Evolutionary conservation across 2,888 invertebrate genomes (phyloP), one percentile per base, ranked within the genome.

Genomic region (Drosophila emarginata): DNA sequence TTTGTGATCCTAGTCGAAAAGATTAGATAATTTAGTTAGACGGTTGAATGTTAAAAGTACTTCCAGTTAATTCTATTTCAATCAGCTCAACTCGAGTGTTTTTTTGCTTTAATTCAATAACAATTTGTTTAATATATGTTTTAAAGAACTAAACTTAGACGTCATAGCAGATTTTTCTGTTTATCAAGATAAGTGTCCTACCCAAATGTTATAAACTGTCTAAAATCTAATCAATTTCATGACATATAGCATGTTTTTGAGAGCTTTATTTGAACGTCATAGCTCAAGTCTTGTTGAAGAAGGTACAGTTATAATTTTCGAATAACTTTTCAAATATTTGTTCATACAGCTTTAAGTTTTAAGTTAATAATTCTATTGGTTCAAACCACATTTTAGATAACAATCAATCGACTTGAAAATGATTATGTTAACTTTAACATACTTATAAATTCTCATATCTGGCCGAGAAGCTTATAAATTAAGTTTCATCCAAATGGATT

Each of bases 71-170:
- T 45, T 21, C 18, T 21, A 45, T 45, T 45, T 45, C 12, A 45
- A 45, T 3, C 45, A 21, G 18, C 45, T 45, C 2, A 11, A 45
- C 7, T 45, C 18, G 45, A 45, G 45, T 45, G 45, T 21, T 45
- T 45, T 45, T 45, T 21, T 21, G 45, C 18, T 12, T 21, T 45
- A 45, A 45, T 45, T 45, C 21, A 45, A 45, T 45, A 45, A 45
- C 45, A 21, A 45, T 45, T 45, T 45, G 45, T 12, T 12, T 21
- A 3, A 21, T 45, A 12, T 14, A 39, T 39, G 5, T 14, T 15
- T 39, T 45, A 2, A 45, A 21, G 45, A 45, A 45, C 45, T 45
- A 12, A 45, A 45, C 21, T 4, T 45, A 4, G 18, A 21, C 45
- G 45, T 45, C 45, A 45, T 12, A 21, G 18, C 12, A 4, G 7